Base-by-base conservation (phyloP, 2,113 vertebrate species). In the Pelvicachromis taeniatus region DNA sequence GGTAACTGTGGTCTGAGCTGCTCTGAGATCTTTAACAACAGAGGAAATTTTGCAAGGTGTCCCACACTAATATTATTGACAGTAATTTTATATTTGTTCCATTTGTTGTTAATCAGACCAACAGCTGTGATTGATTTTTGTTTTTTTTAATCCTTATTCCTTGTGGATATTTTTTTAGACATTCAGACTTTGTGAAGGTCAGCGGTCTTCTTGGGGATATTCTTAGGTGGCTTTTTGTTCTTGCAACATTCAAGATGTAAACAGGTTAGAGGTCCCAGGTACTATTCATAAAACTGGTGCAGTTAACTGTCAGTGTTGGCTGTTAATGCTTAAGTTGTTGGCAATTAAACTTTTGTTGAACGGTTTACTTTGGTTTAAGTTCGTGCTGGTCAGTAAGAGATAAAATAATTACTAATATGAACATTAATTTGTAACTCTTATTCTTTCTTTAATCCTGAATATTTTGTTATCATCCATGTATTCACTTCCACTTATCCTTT, bases 231-330 rank as follows among this genome's bases (percentile, higher is more conserved):
- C 9, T n/a, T 61, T 61, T n/a, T n/a, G 17, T 19, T 61, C 19
- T 61, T 38, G 10, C 9, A 63, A 33, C 17, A 38, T 63, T 38
- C 10, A 38, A 63, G 59, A 38, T 38, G 10, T 38, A 63, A 12
- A 38, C 33, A 63, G 2, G 6, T 38, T n/a, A 68, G n/a, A 61
- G 31, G 17, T 61, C 35, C 58, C 19, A 31, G 58, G 31, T 61
- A 31, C 9, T 0, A 0, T 61, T 61, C 31, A 12, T 11, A n/a
- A 17, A 61, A 35, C 31, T 35, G 0, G 0, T 61, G 58, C 2
- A 0, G 35, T 61, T 61, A 61, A 61, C 31, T 35, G 9, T 61
- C 17, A 61, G 58, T 61, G 31, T 61, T 61, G 31, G 31, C 35
- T 23, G 33, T 33, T 23, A 68, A 42, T 68, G n/a, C 12, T 16